Conservation (phyloP, 2,797 vertebrate genomes). For the Schizopygopsis malacanthus region DNA sequence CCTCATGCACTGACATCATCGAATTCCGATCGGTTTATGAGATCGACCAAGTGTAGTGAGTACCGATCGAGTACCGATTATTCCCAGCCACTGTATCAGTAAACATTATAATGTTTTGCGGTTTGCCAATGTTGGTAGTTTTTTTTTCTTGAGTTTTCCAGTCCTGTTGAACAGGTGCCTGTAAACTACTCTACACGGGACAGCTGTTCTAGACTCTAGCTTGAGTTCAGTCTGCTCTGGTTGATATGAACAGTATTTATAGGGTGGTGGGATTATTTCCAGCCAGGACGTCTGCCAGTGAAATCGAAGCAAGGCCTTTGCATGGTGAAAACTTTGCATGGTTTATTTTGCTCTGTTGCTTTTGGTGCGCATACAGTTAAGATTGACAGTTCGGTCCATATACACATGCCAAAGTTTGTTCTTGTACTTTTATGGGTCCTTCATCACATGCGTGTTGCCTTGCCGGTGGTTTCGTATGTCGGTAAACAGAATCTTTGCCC, state of each 20-base stretch:
- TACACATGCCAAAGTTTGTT: neutral
- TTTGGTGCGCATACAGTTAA: neutral
- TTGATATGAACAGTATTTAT: conserved; percentile 47
- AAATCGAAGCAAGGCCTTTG: neutral
- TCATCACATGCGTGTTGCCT: conserved; percentile 40
- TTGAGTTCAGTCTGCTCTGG: conserved; percentile 30
- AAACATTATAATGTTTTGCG: neutral
- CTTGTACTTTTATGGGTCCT: conserved; percentile 15
- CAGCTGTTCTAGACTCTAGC: conserved; percentile 31
- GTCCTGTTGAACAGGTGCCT: conserved; percentile 27
- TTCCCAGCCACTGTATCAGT: neutral
- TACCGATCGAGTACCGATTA: too few relatives aligned
- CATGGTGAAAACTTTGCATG: conserved; percentile 11
- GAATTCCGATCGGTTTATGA: too few relatives aligned
- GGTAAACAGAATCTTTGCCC: conserved; percentile 53
- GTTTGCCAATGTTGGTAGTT: neutral
- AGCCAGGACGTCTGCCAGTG: conserved; percentile 24
- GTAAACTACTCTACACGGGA: conserved; percentile 29
- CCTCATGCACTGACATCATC: too few relatives aligned
- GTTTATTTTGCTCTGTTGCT: neutral
- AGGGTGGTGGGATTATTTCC: conserved; percentile 33
- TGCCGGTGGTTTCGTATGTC: conserved; percentile 62
- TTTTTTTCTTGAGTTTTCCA: neutral
- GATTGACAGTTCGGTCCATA: neutral
- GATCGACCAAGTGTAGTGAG: too few relatives aligned